Conservation (phyloP, 2,888 invertebrate species). For the Apeira syringaria region DNA sequence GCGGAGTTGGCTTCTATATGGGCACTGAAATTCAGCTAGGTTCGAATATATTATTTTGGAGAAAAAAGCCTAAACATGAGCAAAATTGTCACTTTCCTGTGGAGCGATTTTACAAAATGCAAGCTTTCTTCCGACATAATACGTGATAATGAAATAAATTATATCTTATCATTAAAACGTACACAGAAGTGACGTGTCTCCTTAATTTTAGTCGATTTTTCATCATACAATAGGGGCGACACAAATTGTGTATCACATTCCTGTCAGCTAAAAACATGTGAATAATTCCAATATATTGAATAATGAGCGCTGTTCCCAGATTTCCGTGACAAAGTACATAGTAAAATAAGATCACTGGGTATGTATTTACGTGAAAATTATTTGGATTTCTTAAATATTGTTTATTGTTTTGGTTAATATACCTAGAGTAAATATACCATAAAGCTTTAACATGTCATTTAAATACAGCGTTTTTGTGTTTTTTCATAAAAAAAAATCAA, state of each 20-base stretch:
- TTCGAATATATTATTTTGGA: conserved; percentile 11
- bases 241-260: conserved; percentile 25
- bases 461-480: conserved; percentile 15
- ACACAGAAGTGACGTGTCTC: conserved; percentile 15
- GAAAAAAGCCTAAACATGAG: background rate
- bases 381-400: conserved; percentile 15
- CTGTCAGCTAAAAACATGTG: conserved; percentile 21
- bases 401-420: conserved; percentile 17
- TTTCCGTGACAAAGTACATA: conserved; percentile 12
- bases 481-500: background rate
- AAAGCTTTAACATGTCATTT: conserved; percentile 13
- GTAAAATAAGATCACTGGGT: conserved; percentile 9
- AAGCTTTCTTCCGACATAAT: conserved; percentile 14
- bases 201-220: conserved; percentile 19
- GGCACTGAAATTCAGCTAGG: conserved; percentile 16
- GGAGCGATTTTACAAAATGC: conserved; percentile 12
- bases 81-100: conserved; percentile 9
- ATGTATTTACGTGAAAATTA: background rate
- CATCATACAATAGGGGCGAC: conserved; percentile 22
- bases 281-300: conserved; percentile 16
- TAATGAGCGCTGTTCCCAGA: conserved; percentile 14
- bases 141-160: conserved; percentile 13
- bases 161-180: conserved; percentile 17
- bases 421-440: conserved; percentile 11
- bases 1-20: conserved; percentile 17